A percentile compares a stretch with the other conserved stretches of the same genome.
Evolutionary conservation across 2,888 invertebrate genomes (phyloP).

Genomic region (Xanthia togata): DNA sequence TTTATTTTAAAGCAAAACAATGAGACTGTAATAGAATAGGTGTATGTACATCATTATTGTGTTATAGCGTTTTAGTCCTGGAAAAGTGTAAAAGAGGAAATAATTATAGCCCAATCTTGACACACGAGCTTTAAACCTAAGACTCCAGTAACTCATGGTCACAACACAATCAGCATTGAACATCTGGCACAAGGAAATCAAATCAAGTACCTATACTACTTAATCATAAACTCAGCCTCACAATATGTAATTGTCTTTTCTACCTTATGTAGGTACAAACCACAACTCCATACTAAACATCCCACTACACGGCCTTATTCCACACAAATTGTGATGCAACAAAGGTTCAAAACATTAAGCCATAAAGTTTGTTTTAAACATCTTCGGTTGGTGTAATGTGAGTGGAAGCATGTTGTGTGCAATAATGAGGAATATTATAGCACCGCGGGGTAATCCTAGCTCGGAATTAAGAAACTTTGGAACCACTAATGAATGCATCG

Average conservation of each 20-base stretch:
- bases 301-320: not conserved
- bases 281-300: not conserved
- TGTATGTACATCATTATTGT: not conserved
- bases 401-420: conserved; percentile 58
- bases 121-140: not conserved
- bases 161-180: not conserved
- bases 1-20: not conserved
- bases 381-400: conserved; percentile 57
- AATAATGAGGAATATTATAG: conserved; percentile 68
- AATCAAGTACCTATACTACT: not conserved
- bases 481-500: conserved; percentile 84
- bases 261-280: not conserved
- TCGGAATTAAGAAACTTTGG: conserved; percentile 81
- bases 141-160: not conserved
- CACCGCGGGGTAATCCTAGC: conserved; percentile 75
- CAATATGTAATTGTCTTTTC: not conserved
- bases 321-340: conserved; percentile 35
- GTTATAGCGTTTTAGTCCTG: not conserved
- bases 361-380: conserved; percentile 63
- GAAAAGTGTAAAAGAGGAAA: not conserved
- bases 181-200: not conserved
- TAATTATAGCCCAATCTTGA: not conserved
- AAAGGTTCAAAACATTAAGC: conserved; percentile 30
- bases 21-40: not conserved
- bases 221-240: not conserved